Evolutionary conservation across 2,113 vertebrate species (phyloP), one percentile per base, ranked within the genome.

Genomic region (Albula goreensis): DNA sequence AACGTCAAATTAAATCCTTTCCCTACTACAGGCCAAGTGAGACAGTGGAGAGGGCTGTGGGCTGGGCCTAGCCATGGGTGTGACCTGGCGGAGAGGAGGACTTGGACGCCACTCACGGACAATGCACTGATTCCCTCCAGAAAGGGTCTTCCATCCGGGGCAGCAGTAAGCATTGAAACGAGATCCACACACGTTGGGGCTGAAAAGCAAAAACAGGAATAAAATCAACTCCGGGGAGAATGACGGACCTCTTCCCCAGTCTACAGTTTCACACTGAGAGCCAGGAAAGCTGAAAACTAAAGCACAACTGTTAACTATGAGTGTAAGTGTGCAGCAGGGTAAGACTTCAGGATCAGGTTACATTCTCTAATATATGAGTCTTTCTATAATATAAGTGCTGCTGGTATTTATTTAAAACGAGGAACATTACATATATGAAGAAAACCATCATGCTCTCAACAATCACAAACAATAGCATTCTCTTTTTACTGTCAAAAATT

Each of bases 101-200:
- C 19, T 53, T 17, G 50, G 19, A 1, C n/a, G 48, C 22, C 90
- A 99, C 98, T 99, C 96, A 99, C 98, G 98, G 88, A 99, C 98
- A 89, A 99, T 99, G 93, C 98, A 99, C 89, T 99, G 98, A 93
- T 99, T 99, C 91, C 98, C 98, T 92, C 97, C 98, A 74, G 98
- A 97, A 90, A 99, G 93, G 2, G 98, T 99, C 96, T 99, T 99
- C 98, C 98, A 99, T 85, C 98, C 98, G 66, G 98, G 98, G 89
- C 98, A 99, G 93, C 98, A 99, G 94, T 98, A 99, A 78, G 96
- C 96, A 86, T 98, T 98, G 93, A 96, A 99, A 92, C 96, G 97
- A 78, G 97, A 97, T 91, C 98, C 98, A 88, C 98, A 99, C 51
- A 99, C 98, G 92, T 99, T 99, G 48, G 98, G 98, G 89, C 98